Evolutionary conservation across 2,888 invertebrate genomes (phyloP), one percentile per base, ranked within the genome.

Genomic region (Pristionchus exspectatus): DNA sequence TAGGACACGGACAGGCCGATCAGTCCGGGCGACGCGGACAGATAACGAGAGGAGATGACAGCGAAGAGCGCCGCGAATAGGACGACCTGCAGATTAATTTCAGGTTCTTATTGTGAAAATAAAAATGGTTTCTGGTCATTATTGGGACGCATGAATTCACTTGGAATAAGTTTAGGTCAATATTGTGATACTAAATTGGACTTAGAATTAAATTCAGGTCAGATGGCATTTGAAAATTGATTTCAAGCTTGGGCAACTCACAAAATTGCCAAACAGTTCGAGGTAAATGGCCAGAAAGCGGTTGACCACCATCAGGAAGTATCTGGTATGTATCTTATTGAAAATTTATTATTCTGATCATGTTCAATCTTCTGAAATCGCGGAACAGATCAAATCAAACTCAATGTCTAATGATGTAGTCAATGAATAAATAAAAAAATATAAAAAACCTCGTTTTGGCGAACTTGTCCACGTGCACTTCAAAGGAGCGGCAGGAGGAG

Each of bases 11-110:
- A 96, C n/a, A 96, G 94, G 14, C 96, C 96, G 74, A 96, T 96
- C 90, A 96, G 94, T 59, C 96, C 96, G 66, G 96, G 95, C 38
- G 95, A 95, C 24, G 96, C 91, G 14, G 92, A 93, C 27, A 93
- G 92, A 83, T 93, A 95, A 38, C 95, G 94, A 77, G 96, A 93
- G 7, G 95, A 95, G 21, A 96, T 92, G 1, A 99, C 98, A 83
- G 98, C 97, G 95, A 99, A 98, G 90, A 99, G 95, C 0, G 98
- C 97, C 10, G 99, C 97, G 95, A 98, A 98, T 95, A 99, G 97
- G 93, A 98, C 98, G 92, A 81, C 77, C 81, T 88, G 88, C 7
- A 30, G 66, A 3, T 30, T 12, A 30, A n/a, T 38, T 69, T 16
- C 7, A 50, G 44, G 12, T 50, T 56, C 44, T n/a, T 59, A 59